Base-by-base conservation (phyloP, 2,888 invertebrate species). In the Bellardia bayeri region DNA sequence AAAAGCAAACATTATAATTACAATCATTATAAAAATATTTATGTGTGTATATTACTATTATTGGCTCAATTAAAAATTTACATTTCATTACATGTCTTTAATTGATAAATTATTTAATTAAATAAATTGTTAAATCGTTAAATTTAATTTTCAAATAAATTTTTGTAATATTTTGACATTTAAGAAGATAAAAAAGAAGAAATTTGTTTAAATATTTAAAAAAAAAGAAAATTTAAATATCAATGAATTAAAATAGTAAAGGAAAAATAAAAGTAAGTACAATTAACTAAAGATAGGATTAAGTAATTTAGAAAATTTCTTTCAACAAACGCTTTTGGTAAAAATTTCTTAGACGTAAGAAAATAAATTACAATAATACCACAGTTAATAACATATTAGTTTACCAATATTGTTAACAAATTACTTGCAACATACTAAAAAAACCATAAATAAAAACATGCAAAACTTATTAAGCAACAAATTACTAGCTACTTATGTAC, bases 81-180 rank as follows among this genome's bases (percentile, higher is more conserved):
- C 68, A 78, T 81, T 82, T 79, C 82, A 87, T 82, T 82, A 84
- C 63, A 74, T 66, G 75, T 58, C 66, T 78, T 84, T 82, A 86
- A 87, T 87, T 87, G 78, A 87, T n/a, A 87, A 74, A 87, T 84
- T 87, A 74, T 74, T 79, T 79, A 85, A 85, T 87, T 87, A 85
- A 80, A 79, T 79, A 82, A 85, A 82, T 82, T 30, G 56, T 51
- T 63, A 63, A 79, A 85, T 54, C 74, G 85, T 85, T 85, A 87
- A 87, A 74, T 45, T 85, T 85, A 75, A 82, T 84, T 85, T 79
- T 66, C 69, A 79, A 75, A 79, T 85, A 85, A 85, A 87, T 82
- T 82, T 61, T 75, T 85, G 69, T 81, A 80, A 64, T 71, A 58
- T 75, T 56, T 69, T 45, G 58, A 42, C 54, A 71, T 56, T 69